Evolutionary conservation across 2,113 vertebrate species (phyloP), one percentile per base, ranked within the genome.

Genomic region (Suricata suricatta): DNA sequence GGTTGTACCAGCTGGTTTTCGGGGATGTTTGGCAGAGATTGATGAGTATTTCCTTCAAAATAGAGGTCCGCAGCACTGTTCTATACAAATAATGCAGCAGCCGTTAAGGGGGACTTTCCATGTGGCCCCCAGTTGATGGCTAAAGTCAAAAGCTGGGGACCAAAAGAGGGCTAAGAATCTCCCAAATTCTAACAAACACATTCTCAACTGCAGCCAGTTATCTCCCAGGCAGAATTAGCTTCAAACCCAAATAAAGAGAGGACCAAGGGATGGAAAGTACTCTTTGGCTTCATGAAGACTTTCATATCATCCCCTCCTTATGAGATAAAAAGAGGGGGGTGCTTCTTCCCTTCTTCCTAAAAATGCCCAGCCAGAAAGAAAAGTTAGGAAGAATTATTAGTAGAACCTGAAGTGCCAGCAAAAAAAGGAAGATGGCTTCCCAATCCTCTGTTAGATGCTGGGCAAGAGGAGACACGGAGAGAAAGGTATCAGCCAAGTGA

Each of bases 1-100:
- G 99, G 92, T 96, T 98, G 99, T 94, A 98, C 98, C 69, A 93
- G 95, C 29, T 99, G 98, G 25, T 96, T 97, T 97, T 99, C 99
- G 94, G 88, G 84, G 96, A 97, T 66, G 31, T 86, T 98, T 94
- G 92, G 99, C 97, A 98, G 91, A 0, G 96, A 95, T 0, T 90
- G 99, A 98, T 98, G 98, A 88, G 97, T 52, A 88, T 98, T 97
- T 57, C 98, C 98, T 23, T 99, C 99, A 31, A 94, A 57, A 92
- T 54, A 99, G 97, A 96, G 98, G 97, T 98, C 98, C 0, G 81
- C 94, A 97, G 98, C 97, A 82, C 98, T 99, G 99, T 52, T 99
- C 99, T 99, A 86, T 41, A 96, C 41, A 96, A 97, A 96, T 86
- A 95, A 96, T 25, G 35, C 52, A 98, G 79, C 23, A 92, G 80